These are phyloP conservation scores for Anthopleura xanthogrammica DNA, from an alignment of 92 coral and sea anemone species.

Conservation along the genomic window DNA sequence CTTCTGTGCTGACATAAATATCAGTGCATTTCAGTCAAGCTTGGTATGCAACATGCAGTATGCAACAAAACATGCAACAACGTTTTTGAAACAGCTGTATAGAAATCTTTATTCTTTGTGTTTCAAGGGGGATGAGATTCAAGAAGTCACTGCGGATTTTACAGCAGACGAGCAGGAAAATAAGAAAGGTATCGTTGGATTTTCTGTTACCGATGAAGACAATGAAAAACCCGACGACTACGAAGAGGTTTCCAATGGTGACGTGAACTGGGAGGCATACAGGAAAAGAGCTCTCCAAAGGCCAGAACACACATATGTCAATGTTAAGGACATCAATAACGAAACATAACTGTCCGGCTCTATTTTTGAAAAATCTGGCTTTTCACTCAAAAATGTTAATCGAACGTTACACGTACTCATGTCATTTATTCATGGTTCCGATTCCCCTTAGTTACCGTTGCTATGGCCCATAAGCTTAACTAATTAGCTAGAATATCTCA, in stretches of 20 bases:
- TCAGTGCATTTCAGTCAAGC: no score
- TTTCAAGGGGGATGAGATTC: conserved; percentile 49
- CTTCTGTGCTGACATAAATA: no score
- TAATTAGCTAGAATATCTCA: no score
- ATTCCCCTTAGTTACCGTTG: no score
- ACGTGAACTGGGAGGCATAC: conserved; percentile 25
- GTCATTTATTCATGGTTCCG: no score
- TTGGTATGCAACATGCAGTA: no score
- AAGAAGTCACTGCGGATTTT: conserved; percentile 61
- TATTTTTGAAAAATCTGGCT: neutral
- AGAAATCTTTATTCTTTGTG: neutral
- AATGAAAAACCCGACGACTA: conserved; percentile 14
- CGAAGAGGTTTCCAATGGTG: conserved; percentile 13
- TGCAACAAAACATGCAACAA: no score
- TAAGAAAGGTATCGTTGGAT: conserved; percentile 51
- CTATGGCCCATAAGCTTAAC: no score
- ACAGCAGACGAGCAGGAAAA: conserved; percentile 41
- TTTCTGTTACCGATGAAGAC: conserved; percentile 47
- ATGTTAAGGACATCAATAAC: conserved; percentile 13
- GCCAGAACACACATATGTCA: conserved; percentile 20
- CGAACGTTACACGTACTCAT: no score
- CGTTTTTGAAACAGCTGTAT: neutral
- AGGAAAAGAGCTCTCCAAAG: conserved; percentile 17
- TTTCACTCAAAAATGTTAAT: neutral
- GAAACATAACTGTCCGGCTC: neutral